Evolutionary conservation across 2,888 invertebrate species (phyloP).

Genomic region (Nyleta sp.): DNA sequence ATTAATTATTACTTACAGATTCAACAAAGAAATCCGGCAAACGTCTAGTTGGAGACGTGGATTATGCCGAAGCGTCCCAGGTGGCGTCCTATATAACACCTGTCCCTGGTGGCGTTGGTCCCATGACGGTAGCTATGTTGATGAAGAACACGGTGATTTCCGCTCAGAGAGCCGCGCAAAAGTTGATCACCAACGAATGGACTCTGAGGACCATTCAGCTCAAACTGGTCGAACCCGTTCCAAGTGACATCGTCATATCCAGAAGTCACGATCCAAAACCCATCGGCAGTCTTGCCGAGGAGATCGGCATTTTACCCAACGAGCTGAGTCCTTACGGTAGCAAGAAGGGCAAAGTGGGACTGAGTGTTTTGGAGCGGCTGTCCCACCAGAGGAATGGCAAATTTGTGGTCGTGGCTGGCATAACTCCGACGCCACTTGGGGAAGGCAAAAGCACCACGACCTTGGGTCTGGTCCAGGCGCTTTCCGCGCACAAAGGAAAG

Average conservation of each 20-base stretch:
- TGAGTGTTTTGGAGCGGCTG: constrained; percentile 91
- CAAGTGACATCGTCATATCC: constrained; percentile 97
- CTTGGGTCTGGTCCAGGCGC: constrained; percentile 95
- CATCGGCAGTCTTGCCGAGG: constrained; percentile 89
- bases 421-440: constrained; percentile 99
- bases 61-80: constrained; percentile 89
- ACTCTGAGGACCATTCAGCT: constrained; percentile 87
- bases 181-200: constrained; percentile 87
- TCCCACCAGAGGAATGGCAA: constrained; percentile 89
- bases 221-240: constrained; percentile 88
- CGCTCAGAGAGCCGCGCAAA: constrained; percentile 87
- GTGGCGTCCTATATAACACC: constrained; percentile 96
- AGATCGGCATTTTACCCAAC: constrained; percentile 91
- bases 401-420: constrained; percentile 97
- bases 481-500: constrained; percentile 91
- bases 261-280: constrained; percentile 94
- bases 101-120: constrained; percentile 98
- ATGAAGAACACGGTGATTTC: constrained; percentile 97
- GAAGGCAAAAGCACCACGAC: constrained; percentile 99
- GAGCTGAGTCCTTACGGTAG: constrained; percentile 96
- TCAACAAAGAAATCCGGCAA: constrained; percentile 90
- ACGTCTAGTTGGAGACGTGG: constrained; percentile 97
- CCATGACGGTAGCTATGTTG: constrained; percentile 99
- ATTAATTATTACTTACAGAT: too few species aligned
- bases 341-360: constrained; percentile 96